Percentiles rank a stretch among this genome's conserved stretches.
Evolutionary conservation across 1,140 invertebrate genomes (phyloP).

Genomic region (Drosophila ficusphila): DNA sequence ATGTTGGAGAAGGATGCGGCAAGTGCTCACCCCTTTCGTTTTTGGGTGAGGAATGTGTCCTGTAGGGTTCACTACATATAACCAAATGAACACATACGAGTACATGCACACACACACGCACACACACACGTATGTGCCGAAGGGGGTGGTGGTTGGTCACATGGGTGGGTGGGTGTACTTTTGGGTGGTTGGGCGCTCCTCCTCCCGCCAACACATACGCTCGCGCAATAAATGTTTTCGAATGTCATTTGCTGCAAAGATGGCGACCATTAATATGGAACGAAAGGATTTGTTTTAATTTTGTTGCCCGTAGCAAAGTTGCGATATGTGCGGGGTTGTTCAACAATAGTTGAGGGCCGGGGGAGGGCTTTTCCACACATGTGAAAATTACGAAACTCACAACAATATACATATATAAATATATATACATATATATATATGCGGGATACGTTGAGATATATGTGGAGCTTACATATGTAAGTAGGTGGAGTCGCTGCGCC

Average conservation of each 20-base stretch:
- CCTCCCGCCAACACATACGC: constrained; percentile 10
- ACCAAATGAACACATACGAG: constrained; percentile 67
- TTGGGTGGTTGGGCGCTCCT: background rate
- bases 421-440: background rate
- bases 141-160: constrained; percentile 44
- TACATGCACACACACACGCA: constrained; percentile 9
- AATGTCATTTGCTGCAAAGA: constrained; percentile 81
- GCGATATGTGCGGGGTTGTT: constrained; percentile 9
- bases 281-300: constrained; percentile 83
- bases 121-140: background rate
- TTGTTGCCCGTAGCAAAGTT: constrained; percentile 55
- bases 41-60: constrained; percentile 74
- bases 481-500: constrained; percentile 32
- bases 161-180: constrained; percentile 14
- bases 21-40: constrained; percentile 50
- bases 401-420: background rate
- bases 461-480: constrained; percentile 42
- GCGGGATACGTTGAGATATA: too few species aligned
- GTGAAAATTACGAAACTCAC: constrained; percentile 31
- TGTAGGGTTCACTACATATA: constrained; percentile 74
- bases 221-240: constrained; percentile 80
- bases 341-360: constrained; percentile 37
- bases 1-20: constrained; percentile 6
- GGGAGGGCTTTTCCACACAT: constrained; percentile 9
- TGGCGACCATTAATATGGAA: constrained; percentile 82